Percentiles rank a stretch among this genome's conserved stretches.
phyloP scores from a whole-genome alignment of 1,140 invertebrate species.

The Drosophila fuyamai region DNA sequence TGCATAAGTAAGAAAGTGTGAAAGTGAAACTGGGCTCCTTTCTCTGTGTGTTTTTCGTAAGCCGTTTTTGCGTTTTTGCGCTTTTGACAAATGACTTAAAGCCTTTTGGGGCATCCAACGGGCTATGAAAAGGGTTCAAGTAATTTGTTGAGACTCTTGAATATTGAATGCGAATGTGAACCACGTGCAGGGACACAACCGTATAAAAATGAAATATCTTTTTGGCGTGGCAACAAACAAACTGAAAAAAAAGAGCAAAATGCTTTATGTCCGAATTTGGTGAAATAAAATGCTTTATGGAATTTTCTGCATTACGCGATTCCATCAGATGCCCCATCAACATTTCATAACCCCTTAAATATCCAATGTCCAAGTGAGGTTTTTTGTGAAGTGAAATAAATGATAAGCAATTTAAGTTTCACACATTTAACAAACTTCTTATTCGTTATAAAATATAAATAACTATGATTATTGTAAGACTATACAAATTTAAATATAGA shows the following conservation, averaged over 20 bases:
- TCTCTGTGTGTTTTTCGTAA: constrained; percentile 29
- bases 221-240: constrained; percentile 13
- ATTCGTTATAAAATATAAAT: too few species aligned
- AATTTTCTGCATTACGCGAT: constrained; percentile 26
- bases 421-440: too few species aligned
- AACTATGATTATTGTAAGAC: too few species aligned
- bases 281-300: constrained; percentile 26
- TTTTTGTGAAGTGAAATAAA: too few species aligned
- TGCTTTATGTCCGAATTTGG: constrained; percentile 32
- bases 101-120: constrained; percentile 63
- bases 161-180: constrained; percentile 74
- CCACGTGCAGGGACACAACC: constrained; percentile 40
- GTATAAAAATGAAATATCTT: constrained; percentile 73
- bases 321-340: constrained; percentile 38
- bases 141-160: constrained; percentile 81
- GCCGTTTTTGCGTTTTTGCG: constrained; percentile 69
- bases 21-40: constrained; percentile 40
- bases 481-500: too few species aligned
- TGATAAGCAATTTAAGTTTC: too few species aligned
- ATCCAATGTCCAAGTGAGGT: constrained; percentile 7
- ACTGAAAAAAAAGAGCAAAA: constrained; percentile 26
- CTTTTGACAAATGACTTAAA: constrained; percentile 82
- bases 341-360: constrained; percentile 40
- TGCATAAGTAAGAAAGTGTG: constrained; percentile 80
- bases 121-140: constrained; percentile 76